These are phyloP conservation scores for Drosophila micromelanica DNA, from an alignment of 1,140 invertebrate species.

Conservation along the genomic window DNA sequence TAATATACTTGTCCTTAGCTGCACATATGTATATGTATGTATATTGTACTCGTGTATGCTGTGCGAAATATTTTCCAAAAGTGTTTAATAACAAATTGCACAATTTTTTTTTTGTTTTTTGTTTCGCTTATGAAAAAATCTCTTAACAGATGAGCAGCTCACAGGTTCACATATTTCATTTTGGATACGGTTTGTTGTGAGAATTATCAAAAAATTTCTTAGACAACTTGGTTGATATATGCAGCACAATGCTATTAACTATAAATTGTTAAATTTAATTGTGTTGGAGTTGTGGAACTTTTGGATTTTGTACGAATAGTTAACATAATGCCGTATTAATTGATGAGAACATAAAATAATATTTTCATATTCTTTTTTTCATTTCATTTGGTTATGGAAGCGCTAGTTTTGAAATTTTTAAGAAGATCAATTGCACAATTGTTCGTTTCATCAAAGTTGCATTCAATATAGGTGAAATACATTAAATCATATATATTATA, in stretches of 20 bases:
- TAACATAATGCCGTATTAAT: constrained; percentile 39
- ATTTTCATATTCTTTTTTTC: constrained; percentile 5
- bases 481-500: constrained; percentile 13
- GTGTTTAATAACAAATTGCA: constrained; percentile 6
- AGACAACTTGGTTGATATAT: background rate
- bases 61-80: background rate
- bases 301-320: constrained; percentile 29
- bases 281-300: constrained; percentile 20
- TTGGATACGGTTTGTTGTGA: constrained; percentile 1
- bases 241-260: constrained; percentile 3
- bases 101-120: background rate
- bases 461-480: constrained; percentile 26
- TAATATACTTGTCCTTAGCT: background rate
- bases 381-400: constrained; percentile 59
- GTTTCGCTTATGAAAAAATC: background rate
- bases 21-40: constrained; percentile 1
- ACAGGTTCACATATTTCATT: background rate
- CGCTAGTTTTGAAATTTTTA: constrained; percentile 63
- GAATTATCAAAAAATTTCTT: background rate
- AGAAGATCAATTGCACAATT: constrained; percentile 59
- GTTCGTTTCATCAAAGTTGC: constrained; percentile 57
- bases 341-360: constrained; percentile 6
- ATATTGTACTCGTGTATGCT: background rate
- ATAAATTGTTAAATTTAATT: constrained; percentile 5
- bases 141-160: constrained; percentile 1